These are phyloP conservation scores for Amazona vittata DNA, from an alignment of 2,113 vertebrate species.

Conservation along the genomic window DNA sequence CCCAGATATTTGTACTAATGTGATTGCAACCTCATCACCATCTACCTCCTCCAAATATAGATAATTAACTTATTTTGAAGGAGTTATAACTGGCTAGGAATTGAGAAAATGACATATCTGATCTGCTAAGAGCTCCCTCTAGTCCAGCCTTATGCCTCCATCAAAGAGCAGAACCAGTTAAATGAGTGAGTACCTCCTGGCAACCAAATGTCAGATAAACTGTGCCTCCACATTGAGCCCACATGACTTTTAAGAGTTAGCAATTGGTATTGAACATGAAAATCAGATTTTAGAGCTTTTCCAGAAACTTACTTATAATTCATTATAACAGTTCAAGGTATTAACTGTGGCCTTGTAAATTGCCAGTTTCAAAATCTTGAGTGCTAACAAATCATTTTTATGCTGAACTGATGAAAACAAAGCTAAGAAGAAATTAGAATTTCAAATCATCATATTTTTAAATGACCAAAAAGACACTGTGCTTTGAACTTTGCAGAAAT, in stretches of 20 bases:
- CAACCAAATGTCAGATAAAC: neutral
- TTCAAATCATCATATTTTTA: constrained; percentile 11
- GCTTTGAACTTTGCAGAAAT: neutral
- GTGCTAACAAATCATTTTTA: constrained; percentile 17
- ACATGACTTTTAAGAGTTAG: neutral
- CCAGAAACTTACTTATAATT: neutral
- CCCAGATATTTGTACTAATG: neutral
- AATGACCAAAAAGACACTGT: rapidly evolving
- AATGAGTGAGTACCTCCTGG: neutral
- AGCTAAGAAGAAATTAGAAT: constrained; percentile 25
- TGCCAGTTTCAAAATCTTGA: neutral
- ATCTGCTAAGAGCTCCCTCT: neutral
- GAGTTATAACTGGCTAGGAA: neutral
- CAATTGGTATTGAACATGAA: neutral
- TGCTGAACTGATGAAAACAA: neutral
- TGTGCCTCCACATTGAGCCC: neutral
- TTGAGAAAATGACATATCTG: neutral
- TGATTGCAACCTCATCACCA: neutral
- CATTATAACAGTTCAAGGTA: neutral
- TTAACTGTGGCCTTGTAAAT: constrained; percentile 1
- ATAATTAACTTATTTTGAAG: neutral
- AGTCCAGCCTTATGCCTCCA: neutral
- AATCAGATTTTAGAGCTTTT: neutral
- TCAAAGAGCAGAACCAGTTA: neutral
- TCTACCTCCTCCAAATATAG: neutral